These are phyloP conservation scores for Brachypodius melanocephalos DNA, from an alignment of 2,113 vertebrate species.

Conservation along the genomic window DNA sequence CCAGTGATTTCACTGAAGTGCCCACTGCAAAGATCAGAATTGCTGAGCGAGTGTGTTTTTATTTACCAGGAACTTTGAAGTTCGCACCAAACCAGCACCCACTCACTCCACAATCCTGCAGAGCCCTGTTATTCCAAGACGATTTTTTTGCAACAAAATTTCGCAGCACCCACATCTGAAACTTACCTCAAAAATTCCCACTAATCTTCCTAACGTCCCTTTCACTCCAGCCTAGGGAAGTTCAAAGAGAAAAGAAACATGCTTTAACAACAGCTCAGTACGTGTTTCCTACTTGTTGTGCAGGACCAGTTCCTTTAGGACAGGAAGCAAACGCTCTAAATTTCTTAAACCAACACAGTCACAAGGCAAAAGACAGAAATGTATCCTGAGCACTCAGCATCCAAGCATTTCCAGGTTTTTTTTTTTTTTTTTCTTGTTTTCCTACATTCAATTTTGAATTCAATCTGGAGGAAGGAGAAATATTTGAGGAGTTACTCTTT, in stretches of 20 bases:
- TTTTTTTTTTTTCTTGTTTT: not conserved
- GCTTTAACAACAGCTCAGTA: not conserved
- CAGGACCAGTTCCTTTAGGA: not conserved
- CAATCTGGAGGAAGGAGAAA: not conserved
- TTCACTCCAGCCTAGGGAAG: constrained; percentile 91
- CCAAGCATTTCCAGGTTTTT: not conserved
- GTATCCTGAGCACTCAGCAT: not conserved
- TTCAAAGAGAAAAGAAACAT: constrained; percentile 1
- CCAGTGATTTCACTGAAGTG: not conserved
- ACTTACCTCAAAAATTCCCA: constrained; percentile 97
- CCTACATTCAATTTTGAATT: not conserved
- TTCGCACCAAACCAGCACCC: not conserved
- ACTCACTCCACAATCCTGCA: not conserved
- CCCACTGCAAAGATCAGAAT: not conserved
- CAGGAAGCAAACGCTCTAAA: not conserved
- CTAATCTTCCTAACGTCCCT: constrained; percentile 94
- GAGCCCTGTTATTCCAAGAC: not conserved
- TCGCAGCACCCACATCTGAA: not conserved
- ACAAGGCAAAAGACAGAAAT: not conserved
- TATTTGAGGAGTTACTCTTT: not conserved
- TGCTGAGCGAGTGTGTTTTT: not conserved
- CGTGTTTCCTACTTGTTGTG: not conserved
- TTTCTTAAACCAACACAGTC: not conserved
- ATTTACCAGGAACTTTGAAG: rapidly evolving
- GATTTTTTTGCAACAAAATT: not conserved